A percentile compares a stretch with the other conserved stretches of the same genome.
Evolutionary conservation across 2,113 vertebrate genomes (phyloP).

Genomic region (Rynchops niger): DNA sequence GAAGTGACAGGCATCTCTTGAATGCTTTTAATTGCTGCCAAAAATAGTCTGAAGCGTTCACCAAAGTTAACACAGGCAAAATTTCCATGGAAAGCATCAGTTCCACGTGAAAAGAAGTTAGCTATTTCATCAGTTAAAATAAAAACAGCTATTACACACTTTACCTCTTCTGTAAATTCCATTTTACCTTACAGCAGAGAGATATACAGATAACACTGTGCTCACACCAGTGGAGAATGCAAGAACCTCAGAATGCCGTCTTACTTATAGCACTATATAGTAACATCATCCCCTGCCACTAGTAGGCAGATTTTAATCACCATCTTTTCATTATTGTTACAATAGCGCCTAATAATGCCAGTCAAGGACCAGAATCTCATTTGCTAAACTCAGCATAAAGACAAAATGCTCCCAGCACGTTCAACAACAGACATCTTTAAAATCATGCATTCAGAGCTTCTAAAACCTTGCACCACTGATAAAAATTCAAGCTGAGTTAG

Average conservation of each 20-base stretch:
- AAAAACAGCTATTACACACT: conserved; percentile 11
- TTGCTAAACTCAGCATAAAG: conserved; percentile 37
- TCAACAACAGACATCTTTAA: background rate
- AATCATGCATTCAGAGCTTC: background rate
- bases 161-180: background rate
- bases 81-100: conserved; percentile 38
- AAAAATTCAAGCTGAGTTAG: background rate
- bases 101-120: background rate
- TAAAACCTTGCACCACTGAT: background rate
- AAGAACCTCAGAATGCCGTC: background rate
- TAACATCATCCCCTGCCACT: conserved; percentile 14
- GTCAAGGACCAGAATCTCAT: conserved; percentile 28
- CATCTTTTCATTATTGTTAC: conserved; percentile 34
- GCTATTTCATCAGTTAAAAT: conserved; percentile 16
- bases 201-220: background rate
- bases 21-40: conserved; percentile 66
- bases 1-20: conserved; percentile 53
- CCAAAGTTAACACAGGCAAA: conserved; percentile 30
- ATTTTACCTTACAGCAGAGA: background rate
- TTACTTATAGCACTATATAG: background rate
- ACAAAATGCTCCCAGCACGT: background rate
- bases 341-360: conserved; percentile 29
- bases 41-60: conserved; percentile 46
- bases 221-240: background rate
- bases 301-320: conserved; percentile 56